Percentiles rank a stretch among this genome's conserved stretches.
Conservation (phyloP, 2,113 vertebrate genomes). For the Coracopsis vasa region DNA sequence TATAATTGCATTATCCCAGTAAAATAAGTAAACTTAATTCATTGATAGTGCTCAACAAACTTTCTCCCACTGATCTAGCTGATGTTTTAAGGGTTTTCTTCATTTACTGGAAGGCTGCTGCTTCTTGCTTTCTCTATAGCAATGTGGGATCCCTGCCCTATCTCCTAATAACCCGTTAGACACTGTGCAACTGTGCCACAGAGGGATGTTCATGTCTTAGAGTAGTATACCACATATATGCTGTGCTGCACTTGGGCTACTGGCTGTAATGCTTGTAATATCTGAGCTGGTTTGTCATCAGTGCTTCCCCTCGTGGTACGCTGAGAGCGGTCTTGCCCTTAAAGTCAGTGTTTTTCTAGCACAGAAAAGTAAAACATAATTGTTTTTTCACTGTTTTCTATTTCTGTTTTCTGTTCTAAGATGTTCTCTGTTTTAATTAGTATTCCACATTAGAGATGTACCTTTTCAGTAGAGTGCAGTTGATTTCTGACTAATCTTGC, state of each 20-base stretch:
- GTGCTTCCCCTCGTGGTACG: rapidly evolving
- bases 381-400: background rate
- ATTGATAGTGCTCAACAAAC: background rate
- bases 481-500: background rate
- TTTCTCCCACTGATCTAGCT: background rate
- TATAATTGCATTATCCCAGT: background rate
- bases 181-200: rapidly evolving
- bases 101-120: background rate
- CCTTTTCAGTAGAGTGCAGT: background rate
- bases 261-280: background rate
- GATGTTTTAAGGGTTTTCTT: background rate
- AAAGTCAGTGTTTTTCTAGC: background rate
- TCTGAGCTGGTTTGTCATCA: background rate
- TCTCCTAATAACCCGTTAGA: background rate
- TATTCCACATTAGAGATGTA: background rate
- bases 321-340: background rate
- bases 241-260: background rate
- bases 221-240: rapidly evolving
- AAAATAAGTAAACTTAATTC: background rate
- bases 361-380: background rate
- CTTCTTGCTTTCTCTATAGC: background rate
- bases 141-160: background rate
- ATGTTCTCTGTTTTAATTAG: background rate
- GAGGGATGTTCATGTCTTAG: background rate
- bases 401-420: background rate